Percentiles rank a stretch among this genome's conserved stretches.
phyloP scores from a whole-genome alignment of 2,888 invertebrate genomes.

The Tyria jacobaeae region DNA sequence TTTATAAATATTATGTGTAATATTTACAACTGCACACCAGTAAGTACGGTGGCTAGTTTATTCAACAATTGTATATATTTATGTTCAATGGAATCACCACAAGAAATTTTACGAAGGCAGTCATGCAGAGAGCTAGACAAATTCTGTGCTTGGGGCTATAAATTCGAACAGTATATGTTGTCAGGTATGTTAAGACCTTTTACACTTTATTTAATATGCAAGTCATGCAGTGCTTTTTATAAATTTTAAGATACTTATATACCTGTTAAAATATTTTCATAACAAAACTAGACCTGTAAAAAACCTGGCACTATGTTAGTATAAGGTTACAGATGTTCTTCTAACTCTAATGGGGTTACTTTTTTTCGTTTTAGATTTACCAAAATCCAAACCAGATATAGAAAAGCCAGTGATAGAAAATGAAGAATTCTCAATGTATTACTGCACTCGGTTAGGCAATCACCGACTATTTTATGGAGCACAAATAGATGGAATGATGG shows the following conservation, averaged over 20 bases:
- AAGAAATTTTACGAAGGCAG: constrained; percentile 32
- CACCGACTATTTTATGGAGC: constrained; percentile 59
- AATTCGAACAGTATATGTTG: constrained; percentile 52
- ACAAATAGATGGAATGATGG: constrained; percentile 59
- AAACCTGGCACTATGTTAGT: too few species aligned
- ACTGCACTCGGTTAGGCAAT: constrained; percentile 42
- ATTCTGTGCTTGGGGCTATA: constrained; percentile 51
- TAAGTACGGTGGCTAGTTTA: constrained; percentile 47
- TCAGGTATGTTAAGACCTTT: constrained; percentile 44
- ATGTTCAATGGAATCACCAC: constrained; percentile 47
- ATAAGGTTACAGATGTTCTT: not conserved
- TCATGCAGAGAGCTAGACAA: constrained; percentile 35
- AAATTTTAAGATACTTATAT: not conserved
- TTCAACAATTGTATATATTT: constrained; percentile 58
- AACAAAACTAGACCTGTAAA: not conserved
- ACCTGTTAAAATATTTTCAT: not conserved
- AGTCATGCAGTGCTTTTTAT: not conserved
- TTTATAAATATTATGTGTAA: constrained; percentile 56
- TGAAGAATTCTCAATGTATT: constrained; percentile 59
- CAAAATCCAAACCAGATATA: constrained; percentile 43
- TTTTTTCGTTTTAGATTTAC: constrained; percentile 48
- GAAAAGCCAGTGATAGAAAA: constrained; percentile 58
- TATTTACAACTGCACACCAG: constrained; percentile 40
- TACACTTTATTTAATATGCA: not conserved
- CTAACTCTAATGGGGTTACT: not conserved